phyloP scores from a whole-genome alignment of 2,797 vertebrate species.

The Spea hammondii region DNA sequence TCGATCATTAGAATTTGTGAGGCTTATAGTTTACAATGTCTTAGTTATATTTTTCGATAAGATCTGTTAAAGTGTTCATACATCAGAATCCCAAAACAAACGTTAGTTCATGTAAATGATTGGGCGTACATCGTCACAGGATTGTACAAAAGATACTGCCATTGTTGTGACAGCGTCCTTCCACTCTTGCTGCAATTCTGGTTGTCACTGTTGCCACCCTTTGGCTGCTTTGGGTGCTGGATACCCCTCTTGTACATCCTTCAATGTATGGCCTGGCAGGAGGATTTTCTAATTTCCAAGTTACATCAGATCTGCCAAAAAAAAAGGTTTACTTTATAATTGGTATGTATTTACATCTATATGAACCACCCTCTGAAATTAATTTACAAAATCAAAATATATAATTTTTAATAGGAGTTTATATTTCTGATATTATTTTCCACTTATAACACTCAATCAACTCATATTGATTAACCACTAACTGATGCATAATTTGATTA shows the following conservation, averaged over 20 bases:
- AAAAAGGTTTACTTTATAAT: not conserved
- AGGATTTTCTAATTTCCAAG: conserved; percentile 82
- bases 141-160: conserved; percentile 84
- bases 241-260: conserved; percentile 66
- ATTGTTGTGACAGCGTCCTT: conserved; percentile 80
- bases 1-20: too few species aligned
- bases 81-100: too few species aligned
- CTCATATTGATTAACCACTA: too few species aligned
- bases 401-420: too few species aligned
- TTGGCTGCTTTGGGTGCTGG: conserved; percentile 67
- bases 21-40: too few species aligned
- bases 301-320: conserved; percentile 59
- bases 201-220: conserved; percentile 76
- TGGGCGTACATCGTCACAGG: conserved; percentile 65
- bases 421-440: too few species aligned
- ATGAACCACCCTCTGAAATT: not conserved
- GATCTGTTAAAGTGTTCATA: too few species aligned
- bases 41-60: too few species aligned
- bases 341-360: not conserved
- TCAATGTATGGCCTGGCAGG: conserved; percentile 78
- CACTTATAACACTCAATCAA: too few species aligned
- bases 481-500: too few species aligned
- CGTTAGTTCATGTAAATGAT: too few species aligned
- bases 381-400: not conserved
- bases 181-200: conserved; percentile 82